These are phyloP conservation scores for Botrylloides violaceus DNA, from an alignment of 23 tunicate species.

Conservation along the genomic window DNA sequence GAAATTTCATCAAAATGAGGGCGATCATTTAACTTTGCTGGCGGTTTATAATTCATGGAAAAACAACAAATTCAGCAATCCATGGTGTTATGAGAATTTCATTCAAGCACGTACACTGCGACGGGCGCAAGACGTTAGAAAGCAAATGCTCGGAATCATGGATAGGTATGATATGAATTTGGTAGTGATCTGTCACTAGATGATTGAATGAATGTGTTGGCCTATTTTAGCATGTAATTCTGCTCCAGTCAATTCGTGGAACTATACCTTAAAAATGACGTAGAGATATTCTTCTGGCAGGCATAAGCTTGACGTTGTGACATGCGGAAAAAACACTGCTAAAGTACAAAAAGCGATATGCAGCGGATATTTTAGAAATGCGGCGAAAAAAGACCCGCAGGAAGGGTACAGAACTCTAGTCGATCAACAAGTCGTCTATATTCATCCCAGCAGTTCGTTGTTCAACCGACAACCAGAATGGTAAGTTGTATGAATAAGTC, in stretches of 20 bases:
- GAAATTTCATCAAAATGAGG: conserved; percentile 90
- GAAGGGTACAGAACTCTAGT: conserved; percentile 93
- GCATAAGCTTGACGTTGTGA: conserved; percentile 89
- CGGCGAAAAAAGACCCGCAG: conserved; percentile 98
- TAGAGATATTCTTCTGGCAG: conserved; percentile 10
- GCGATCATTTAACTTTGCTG: conserved; percentile 86
- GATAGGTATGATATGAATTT: conserved; percentile 29
- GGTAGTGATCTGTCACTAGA: no score
- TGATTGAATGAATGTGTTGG: no score
- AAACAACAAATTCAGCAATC: conserved; percentile 91
- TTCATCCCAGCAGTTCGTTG: conserved; percentile 93
- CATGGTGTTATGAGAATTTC: conserved; percentile 98
- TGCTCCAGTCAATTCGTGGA: no score
- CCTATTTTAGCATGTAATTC: no score
- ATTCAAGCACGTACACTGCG: conserved; percentile 92
- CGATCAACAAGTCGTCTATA: conserved; percentile 92
- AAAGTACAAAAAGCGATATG: conserved; percentile 92
- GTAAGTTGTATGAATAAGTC: conserved; percentile 4
- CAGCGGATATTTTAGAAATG: conserved; percentile 91
- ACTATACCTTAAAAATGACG: no score
- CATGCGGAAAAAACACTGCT: conserved; percentile 89
- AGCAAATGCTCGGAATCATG: conserved; percentile 99
- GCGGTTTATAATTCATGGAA: conserved; percentile 98
- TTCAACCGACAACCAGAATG: conserved; percentile 96
- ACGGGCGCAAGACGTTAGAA: conserved; percentile 94